Evolutionary conservation across 2,797 vertebrate species (phyloP), one percentile per base, ranked within the genome.

Genomic region (Sebastes ruberrimus): DNA sequence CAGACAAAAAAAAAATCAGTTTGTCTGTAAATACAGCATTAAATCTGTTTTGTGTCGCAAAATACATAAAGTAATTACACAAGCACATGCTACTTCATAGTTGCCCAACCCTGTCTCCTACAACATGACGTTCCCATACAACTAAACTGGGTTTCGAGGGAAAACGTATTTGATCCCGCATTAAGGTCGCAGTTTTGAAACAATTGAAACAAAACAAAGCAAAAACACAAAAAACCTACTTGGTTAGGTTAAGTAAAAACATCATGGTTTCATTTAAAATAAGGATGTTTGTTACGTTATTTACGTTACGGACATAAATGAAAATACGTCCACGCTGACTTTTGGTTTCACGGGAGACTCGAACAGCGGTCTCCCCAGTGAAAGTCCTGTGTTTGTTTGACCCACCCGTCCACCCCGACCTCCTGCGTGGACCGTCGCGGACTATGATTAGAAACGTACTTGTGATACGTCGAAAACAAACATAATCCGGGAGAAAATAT

Each of bases 81-180:
- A 28, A 52, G 14, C 28, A 71, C 46, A 22, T 33, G 42, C 55
- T 74, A 11, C 18, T 62, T 73, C 20, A 78, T 5, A 55, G 11
- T 5, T 61, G 57, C 35, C 6, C 9, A n/a, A 30, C 52, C 52
- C n/a, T 22, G 52, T 22, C n/a, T 53, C 52, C 20, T 2, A 53
- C n/a, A 53, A 53, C 18, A 53, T 53, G 18, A 10, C 9, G 7
- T 53, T 22, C n/a, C n/a, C 52, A 53, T 22, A 22, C n/a, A 53
- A n/a, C 52, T 53, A 53, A 22, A 10, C 52, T 22, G 52, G 18
- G 18, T 52, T 52, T 52, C 8, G 7, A 52, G 46, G 7, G 46
- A 52, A 52, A 52, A 52, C 18, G 3, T 22, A 22, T 53, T 53
- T 22, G 20, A 10, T 22, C 4, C 20, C 4, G 10, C n/a, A 10